These are phyloP conservation scores for Ceyx melanurus DNA, from an alignment of 2,113 vertebrate species.

Conservation along the genomic window DNA sequence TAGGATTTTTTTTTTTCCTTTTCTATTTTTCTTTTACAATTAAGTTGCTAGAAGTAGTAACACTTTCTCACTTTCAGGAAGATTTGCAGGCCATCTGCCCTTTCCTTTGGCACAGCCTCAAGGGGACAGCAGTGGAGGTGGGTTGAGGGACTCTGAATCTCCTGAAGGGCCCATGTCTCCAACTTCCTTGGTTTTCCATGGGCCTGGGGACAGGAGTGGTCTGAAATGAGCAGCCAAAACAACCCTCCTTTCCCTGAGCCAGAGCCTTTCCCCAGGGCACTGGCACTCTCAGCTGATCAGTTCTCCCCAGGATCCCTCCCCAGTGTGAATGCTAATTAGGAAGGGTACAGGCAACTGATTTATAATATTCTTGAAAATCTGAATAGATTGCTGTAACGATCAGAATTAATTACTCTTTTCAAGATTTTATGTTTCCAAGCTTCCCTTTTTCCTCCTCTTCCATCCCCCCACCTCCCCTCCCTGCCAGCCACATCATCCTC, in stretches of 20 bases:
- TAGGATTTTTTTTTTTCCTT: neutral
- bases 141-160: fast-evolving
- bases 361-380: slow-evolving; percentile 59
- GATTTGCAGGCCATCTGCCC: slow-evolving; percentile 11
- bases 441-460: slow-evolving; percentile 30
- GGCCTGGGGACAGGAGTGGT: neutral
- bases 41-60: neutral
- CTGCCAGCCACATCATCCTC: neutral
- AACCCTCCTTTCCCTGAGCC: neutral
- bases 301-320: slow-evolving; percentile 15
- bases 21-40: neutral
- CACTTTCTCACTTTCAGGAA: neutral
- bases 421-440: slow-evolving; percentile 56
- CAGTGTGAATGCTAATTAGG: slow-evolving; percentile 19
- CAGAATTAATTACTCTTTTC: slow-evolving; percentile 70
- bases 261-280: neutral
- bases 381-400: slow-evolving; percentile 49
- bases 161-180: neutral
- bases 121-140: neutral
- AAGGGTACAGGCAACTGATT: slow-evolving; percentile 39
- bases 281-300: neutral
- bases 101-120: neutral
- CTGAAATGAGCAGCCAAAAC: neutral
- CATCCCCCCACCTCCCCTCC: neutral
- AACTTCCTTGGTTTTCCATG: neutral